Base-by-base conservation (phyloP, 2,888 invertebrate species). In the Argynnis bischoffii region DNA sequence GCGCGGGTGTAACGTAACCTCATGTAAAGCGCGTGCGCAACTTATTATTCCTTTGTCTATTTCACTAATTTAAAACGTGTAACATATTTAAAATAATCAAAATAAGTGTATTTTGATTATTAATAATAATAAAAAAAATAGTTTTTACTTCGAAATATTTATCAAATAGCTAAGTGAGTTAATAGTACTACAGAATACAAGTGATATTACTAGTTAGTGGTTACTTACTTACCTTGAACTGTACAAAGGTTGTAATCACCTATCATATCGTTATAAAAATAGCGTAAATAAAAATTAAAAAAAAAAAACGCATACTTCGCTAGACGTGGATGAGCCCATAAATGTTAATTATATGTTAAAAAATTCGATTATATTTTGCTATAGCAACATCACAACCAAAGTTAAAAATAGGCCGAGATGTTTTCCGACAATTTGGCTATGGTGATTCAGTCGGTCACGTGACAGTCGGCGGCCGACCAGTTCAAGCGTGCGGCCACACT, bases 351-450 rank as follows among this genome's bases (percentile, higher is more conserved):
- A 26, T n/a, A 6, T 14, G 2, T 47, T 21, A 1, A 21, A 18
- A 46, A 57, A 46, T 47, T 47, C 6, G 6, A 46, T 8, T 21
- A 26, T 57, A 57, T 48, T 59, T 59, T n/a, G n/a, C 13, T 59
- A 59, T 59, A 59, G 59, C 59, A 59, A 59, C 59, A 59, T 59
- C 59, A 59, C 26, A 59, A 13, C n/a, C 8, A 3, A 48, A 31
- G 48, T 48, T 59, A 26, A 48, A 59, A 48, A 48, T 59, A 21
- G 8, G 8, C 35, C 0, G 8, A 8, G 35, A 35, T 35, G 48
- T 59, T 26, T 48, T 26, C 48, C 59, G 59, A 47, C 59, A 59
- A 59, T 59, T 59, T 31, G 47, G 26, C 6, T 48, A n/a, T 47
- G 15, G 46, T 48, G 59, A 59, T 26, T 47, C 59, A n/a, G 2